Evolutionary conservation across 2,888 invertebrate genomes (phyloP).

Genomic region (Eulithis prunata): DNA sequence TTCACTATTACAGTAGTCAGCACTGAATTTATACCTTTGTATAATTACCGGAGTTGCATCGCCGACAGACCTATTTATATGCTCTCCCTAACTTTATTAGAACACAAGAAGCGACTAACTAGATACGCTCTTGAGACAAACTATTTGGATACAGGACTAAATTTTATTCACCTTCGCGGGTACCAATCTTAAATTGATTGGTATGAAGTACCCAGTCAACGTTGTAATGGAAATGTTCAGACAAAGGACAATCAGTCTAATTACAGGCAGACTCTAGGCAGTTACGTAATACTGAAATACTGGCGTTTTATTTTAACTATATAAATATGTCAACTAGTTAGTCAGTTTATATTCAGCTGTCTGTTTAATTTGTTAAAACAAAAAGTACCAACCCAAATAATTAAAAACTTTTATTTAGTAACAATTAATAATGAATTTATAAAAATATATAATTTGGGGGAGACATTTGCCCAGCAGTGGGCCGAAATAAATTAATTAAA

Average conservation of each 20-base stretch:
- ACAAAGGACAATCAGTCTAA: not conserved
- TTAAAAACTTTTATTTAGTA: too few relatives aligned
- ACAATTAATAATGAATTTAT: too few relatives aligned
- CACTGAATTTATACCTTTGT: slow-evolving; percentile 40
- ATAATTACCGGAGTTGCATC: slow-evolving; percentile 41
- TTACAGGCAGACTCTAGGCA: not conserved
- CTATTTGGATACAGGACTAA: slow-evolving; percentile 43
- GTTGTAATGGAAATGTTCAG: not conserved
- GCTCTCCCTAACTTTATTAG: slow-evolving; percentile 36
- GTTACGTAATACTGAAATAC: slow-evolving; percentile 3
- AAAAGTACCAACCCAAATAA: not conserved
- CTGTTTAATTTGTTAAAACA: not conserved
- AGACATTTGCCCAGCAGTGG: too few relatives aligned
- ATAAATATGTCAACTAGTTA: not conserved
- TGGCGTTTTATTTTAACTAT: not conserved
- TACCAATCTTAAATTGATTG: slow-evolving; percentile 10
- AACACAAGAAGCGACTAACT: slow-evolving; percentile 48
- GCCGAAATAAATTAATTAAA: too few relatives aligned
- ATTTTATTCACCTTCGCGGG: not conserved
- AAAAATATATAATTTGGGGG: too few relatives aligned
- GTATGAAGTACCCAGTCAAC: not conserved
- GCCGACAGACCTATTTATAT: slow-evolving; percentile 38
- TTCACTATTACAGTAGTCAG: slow-evolving; percentile 39
- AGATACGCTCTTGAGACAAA: slow-evolving; percentile 37
- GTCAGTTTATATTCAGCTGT: not conserved